phyloP scores from a whole-genome alignment of 1,140 invertebrate species.

The Neodiprion virginianus region DNA sequence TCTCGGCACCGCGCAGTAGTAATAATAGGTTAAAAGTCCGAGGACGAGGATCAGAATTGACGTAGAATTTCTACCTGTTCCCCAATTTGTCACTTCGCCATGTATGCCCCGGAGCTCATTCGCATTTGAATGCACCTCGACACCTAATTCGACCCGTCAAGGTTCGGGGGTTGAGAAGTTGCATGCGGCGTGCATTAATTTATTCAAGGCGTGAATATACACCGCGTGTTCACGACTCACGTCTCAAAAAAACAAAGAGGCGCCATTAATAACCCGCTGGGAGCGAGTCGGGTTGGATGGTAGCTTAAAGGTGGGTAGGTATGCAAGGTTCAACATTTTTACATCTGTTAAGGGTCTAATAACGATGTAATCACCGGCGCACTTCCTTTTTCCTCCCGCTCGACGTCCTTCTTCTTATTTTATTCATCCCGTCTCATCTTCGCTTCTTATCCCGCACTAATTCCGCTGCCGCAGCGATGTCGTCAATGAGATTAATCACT shows the following conservation, averaged over 20 bases:
- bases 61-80: conserved; percentile 34
- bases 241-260: conserved; percentile 45
- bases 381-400: too few species aligned
- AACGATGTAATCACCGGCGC: conserved; percentile 36
- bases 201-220: conserved; percentile 38
- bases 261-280: conserved; percentile 55
- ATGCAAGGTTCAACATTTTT: conserved; percentile 44
- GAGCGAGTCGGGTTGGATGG: too few species aligned
- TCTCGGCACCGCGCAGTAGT: too few species aligned
- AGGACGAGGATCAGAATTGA: too few species aligned
- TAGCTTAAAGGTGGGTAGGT: too few species aligned
- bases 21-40: too few species aligned
- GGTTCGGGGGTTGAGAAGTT: conserved; percentile 13
- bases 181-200: conserved; percentile 43
- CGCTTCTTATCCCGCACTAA: too few species aligned
- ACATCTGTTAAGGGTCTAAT: conserved; percentile 50
- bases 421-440: too few species aligned
- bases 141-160: conserved; percentile 38
- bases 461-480: too few species aligned
- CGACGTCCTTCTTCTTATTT: too few species aligned
- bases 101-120: conserved; percentile 33
- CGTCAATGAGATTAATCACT: too few species aligned
- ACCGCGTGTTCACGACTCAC: conserved; percentile 23
- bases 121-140: conserved; percentile 43
- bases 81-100: conserved; percentile 46